Percentiles rank a stretch among this genome's conserved stretches.
Conservation (phyloP, 1,140 invertebrate species). For the Papilio glaucus region DNA sequence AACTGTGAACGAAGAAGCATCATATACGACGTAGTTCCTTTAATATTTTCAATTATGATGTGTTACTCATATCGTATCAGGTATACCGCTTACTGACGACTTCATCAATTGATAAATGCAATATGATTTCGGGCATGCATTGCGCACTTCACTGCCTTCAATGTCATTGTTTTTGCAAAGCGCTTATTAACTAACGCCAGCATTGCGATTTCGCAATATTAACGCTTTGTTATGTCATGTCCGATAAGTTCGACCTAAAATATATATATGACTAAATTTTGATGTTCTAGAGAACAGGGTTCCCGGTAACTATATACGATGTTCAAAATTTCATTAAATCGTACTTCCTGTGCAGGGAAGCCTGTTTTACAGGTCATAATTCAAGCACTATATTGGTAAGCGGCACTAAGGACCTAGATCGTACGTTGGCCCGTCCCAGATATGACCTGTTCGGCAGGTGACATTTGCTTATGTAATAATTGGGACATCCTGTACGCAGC, state of each 20-base stretch:
- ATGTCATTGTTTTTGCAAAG: constrained; percentile 5
- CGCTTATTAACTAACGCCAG: background rate
- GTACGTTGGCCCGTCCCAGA: background rate
- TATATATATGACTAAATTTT: too few relatives aligned
- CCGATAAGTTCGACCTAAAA: too few relatives aligned
- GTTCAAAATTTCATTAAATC: background rate
- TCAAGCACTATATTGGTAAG: background rate
- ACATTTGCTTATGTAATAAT: constrained; percentile 8
- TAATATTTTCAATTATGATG: too few relatives aligned
- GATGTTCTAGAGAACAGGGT: too few relatives aligned
- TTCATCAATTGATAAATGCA: background rate
- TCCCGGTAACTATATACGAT: background rate
- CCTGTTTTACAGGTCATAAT: background rate
- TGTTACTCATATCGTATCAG: too few relatives aligned
- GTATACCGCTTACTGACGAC: background rate
- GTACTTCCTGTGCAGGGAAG: too few relatives aligned
- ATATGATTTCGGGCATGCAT: background rate
- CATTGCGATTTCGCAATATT: background rate
- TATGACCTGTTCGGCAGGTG: constrained; percentile 8
- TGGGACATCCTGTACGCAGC: background rate
- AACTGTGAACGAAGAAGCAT: too few relatives aligned
- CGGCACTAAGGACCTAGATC: background rate
- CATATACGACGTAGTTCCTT: too few relatives aligned
- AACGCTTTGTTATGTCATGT: background rate
- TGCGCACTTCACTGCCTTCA: background rate